These are phyloP conservation scores for Harpalus rubripes DNA, from an alignment of 2,888 invertebrate genomes.

Conservation along the genomic window DNA sequence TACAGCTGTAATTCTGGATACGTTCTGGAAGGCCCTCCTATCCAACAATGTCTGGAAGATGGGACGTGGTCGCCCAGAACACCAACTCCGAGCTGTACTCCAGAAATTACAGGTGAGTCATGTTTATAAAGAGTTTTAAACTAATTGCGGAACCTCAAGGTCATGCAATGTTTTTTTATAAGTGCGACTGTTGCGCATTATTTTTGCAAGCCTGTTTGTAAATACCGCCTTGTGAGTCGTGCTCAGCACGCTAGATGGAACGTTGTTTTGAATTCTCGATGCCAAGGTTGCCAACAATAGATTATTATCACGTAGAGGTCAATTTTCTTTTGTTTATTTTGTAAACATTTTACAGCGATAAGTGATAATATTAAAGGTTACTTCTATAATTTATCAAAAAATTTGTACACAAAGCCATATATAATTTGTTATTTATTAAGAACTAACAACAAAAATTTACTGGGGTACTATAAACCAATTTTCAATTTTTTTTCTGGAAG, in stretches of 20 bases:
- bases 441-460: too few species aligned
- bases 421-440: too few species aligned
- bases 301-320: background rate
- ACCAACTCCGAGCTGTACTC: constrained; percentile 72
- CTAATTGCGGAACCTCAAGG: constrained; percentile 50
- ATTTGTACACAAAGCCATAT: background rate
- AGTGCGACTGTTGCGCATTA: constrained; percentile 57
- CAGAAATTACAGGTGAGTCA: constrained; percentile 68
- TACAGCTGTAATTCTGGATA: constrained; percentile 75
- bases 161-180: constrained; percentile 46
- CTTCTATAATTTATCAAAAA: background rate
- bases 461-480: too few species aligned
- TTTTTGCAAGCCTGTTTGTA: constrained; percentile 23
- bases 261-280: constrained; percentile 12
- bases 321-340: background rate
- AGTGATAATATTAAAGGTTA: background rate
- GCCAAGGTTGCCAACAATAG: constrained; percentile 36
- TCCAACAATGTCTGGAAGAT: constrained; percentile 74
- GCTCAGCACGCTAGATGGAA: constrained; percentile 47
- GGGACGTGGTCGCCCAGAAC: constrained; percentile 76
- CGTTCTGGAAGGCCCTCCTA: constrained; percentile 73
- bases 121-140: constrained; percentile 31
- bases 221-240: constrained; percentile 47
- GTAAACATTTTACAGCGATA: background rate
- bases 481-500: too few species aligned